These are phyloP conservation scores for Amazona finschi DNA, from an alignment of 2,797 vertebrate genomes.

Conservation along the genomic window DNA sequence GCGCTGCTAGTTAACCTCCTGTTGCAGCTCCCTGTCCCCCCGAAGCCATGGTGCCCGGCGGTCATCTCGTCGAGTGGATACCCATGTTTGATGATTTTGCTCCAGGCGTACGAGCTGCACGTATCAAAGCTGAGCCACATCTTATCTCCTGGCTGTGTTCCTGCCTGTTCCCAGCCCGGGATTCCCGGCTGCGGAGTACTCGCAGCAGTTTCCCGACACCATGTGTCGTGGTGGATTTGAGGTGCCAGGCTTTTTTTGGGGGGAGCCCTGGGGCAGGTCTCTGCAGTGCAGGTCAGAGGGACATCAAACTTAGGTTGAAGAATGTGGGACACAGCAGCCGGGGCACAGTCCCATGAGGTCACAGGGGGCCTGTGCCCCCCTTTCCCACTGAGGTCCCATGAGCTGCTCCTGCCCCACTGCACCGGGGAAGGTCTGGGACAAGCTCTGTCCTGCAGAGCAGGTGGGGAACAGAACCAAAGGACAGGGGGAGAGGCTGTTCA, in stretches of 20 bases:
- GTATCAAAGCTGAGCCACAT: not conserved
- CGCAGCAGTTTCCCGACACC: accelerated
- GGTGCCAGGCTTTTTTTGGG: not conserved
- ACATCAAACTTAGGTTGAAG: not conserved
- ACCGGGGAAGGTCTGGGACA: not conserved
- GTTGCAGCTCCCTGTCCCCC: not conserved
- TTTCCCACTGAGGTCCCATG: not conserved
- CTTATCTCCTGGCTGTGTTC: not conserved
- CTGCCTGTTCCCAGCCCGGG: not conserved
- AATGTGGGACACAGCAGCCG: not conserved
- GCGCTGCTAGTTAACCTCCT: not conserved
- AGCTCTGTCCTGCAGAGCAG: not conserved
- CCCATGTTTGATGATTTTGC: not conserved
- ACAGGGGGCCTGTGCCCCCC: not conserved
- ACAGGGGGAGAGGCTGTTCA: not conserved
- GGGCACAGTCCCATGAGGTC: not conserved
- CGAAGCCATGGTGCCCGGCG: accelerated
- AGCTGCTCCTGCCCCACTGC: not conserved
- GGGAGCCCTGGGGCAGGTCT: not conserved
- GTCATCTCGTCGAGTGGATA: accelerated
- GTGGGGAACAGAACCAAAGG: not conserved
- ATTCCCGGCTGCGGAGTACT: accelerated
- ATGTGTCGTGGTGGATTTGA: accelerated
- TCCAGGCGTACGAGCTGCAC: not conserved
- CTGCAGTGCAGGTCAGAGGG: not conserved